Evolutionary conservation across 2,888 invertebrate species (phyloP).

Genomic region (Hydroisotoma schaefferi): DNA sequence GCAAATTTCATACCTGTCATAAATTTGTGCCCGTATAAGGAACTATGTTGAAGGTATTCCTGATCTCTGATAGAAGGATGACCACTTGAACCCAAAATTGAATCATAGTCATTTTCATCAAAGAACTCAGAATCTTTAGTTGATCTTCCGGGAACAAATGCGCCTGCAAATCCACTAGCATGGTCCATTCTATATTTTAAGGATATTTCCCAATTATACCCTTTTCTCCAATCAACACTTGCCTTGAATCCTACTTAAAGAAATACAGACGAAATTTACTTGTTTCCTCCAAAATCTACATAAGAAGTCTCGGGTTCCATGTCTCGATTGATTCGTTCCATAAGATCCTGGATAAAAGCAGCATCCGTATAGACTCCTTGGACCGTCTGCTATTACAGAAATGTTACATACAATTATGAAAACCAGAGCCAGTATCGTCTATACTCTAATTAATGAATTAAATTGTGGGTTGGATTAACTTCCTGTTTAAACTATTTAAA

Average conservation of each 20-base stretch:
- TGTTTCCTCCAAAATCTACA: slow-evolving; percentile 42
- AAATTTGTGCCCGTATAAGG: slow-evolving; percentile 65
- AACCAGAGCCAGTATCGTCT: too few relatives aligned
- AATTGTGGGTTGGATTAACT: too few relatives aligned
- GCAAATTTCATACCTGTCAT: slow-evolving; percentile 52
- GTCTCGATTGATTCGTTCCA: slow-evolving; percentile 44
- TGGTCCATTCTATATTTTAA: slow-evolving; percentile 33
- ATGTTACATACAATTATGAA: too few relatives aligned
- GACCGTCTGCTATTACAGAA: too few relatives aligned
- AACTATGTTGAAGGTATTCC: slow-evolving; percentile 80
- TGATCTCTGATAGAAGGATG: slow-evolving; percentile 80
- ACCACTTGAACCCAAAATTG: slow-evolving; percentile 64
- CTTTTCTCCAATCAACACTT: too few relatives aligned
- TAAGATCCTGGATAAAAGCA: slow-evolving; percentile 44
- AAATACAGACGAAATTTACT: slow-evolving; percentile 22
- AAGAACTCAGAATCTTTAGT: slow-evolving; percentile 45
- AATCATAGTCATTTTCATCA: slow-evolving; percentile 65
- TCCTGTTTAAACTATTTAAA: too few relatives aligned
- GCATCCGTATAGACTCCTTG: slow-evolving; percentile 32
- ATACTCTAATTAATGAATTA: too few relatives aligned
- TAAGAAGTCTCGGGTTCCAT: slow-evolving; percentile 38
- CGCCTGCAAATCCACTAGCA: slow-evolving; percentile 27
- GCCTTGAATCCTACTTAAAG: too few relatives aligned
- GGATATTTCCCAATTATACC: neutral
- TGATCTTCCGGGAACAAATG: slow-evolving; percentile 40